Percentiles rank a stretch among this genome's conserved stretches.
phyloP scores from a whole-genome alignment of 2,797 vertebrate genomes.

The Ispidina lecontei region DNA sequence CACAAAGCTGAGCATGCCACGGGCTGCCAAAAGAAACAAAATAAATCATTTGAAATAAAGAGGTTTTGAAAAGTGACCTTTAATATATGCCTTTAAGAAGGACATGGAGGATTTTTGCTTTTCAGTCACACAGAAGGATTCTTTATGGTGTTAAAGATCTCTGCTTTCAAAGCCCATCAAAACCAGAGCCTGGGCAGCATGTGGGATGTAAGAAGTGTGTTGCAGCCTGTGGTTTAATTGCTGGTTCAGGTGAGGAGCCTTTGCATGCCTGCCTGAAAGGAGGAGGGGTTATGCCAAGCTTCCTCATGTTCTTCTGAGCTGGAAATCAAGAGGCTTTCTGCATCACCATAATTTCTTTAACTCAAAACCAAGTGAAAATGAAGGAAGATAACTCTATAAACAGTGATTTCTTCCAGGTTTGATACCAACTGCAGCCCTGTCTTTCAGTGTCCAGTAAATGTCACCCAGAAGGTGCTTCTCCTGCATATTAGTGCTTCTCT shows the following conservation, averaged over 20 bases:
- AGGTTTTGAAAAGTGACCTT: not conserved
- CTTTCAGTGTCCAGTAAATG: not conserved
- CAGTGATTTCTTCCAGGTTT: accelerated
- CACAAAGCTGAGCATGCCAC: not conserved
- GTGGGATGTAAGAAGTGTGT: not conserved
- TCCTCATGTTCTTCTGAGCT: not conserved
- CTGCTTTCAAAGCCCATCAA: not conserved
- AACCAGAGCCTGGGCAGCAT: not conserved
- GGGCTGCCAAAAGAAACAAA: not conserved
- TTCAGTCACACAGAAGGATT: not conserved
- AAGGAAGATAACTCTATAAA: not conserved
- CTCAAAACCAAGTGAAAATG: not conserved
- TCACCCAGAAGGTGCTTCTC: not conserved
- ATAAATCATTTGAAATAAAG: not conserved
- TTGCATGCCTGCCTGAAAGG: accelerated
- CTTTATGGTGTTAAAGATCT: not conserved
- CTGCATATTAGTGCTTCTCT: not conserved
- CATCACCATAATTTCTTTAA: not conserved
- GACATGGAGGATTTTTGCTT: not conserved
- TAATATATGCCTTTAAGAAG: not conserved
- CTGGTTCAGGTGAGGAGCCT: not conserved
- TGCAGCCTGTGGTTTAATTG: not conserved
- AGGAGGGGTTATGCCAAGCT: not conserved
- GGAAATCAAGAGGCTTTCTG: not conserved
- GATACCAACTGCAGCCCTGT: not conserved